Evolutionary conservation across 1,140 invertebrate species (phyloP).

Genomic region (Eupeodes corollae): DNA sequence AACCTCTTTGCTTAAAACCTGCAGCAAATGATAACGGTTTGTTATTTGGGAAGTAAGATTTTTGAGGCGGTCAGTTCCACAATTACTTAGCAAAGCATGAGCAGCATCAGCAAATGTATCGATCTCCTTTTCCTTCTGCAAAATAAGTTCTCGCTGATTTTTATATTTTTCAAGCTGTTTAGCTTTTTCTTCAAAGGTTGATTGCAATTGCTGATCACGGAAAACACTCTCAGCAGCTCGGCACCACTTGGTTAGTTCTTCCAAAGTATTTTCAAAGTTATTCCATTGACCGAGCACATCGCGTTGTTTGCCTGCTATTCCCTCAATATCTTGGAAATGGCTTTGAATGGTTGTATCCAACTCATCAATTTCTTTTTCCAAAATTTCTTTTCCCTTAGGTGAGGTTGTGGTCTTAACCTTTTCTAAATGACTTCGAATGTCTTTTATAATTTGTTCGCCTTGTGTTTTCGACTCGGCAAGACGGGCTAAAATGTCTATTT

Average conservation of each 20-base stretch:
- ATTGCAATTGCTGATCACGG: slow-evolving; percentile 71
- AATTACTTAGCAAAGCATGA: slow-evolving; percentile 73
- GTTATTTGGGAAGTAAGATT: slow-evolving; percentile 81
- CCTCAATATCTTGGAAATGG: slow-evolving; percentile 52
- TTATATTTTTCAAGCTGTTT: slow-evolving; percentile 59
- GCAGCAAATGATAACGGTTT: slow-evolving; percentile 75
- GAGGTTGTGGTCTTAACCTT: slow-evolving; percentile 73
- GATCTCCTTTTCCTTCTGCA: slow-evolving; percentile 66
- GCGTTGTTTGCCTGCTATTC: slow-evolving; percentile 56
- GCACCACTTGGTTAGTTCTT: slow-evolving; percentile 74
- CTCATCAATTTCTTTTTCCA: slow-evolving; percentile 62
- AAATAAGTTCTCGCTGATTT: slow-evolving; percentile 60
- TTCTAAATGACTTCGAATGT: slow-evolving; percentile 54
- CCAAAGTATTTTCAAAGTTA: slow-evolving; percentile 71
- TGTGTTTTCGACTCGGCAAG: slow-evolving; percentile 58
- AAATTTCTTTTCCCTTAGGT: slow-evolving; percentile 56
- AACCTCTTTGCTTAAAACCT: slow-evolving; percentile 74
- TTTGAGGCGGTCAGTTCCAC: slow-evolving; percentile 75
- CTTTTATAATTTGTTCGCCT: slow-evolving; percentile 58
- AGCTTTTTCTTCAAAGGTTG: slow-evolving; percentile 70
- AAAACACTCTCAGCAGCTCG: slow-evolving; percentile 70
- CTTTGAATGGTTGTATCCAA: slow-evolving; percentile 53
- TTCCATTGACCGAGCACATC: slow-evolving; percentile 71
- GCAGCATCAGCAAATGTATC: slow-evolving; percentile 83
- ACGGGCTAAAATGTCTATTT: slow-evolving; percentile 55